Conservation (phyloP, 2,113 vertebrate species). For the Meleagris gallopavo region DNA sequence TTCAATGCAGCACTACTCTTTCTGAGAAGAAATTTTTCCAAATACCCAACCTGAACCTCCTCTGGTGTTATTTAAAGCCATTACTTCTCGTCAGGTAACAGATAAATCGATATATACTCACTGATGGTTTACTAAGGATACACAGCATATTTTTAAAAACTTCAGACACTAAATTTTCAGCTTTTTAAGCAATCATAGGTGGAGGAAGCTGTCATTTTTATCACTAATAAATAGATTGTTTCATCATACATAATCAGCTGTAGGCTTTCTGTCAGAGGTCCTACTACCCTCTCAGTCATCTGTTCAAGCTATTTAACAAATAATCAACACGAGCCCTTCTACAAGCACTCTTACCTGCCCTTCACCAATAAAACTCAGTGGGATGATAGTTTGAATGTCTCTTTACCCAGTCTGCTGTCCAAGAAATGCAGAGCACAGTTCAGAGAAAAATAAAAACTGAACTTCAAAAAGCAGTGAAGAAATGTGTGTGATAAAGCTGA, state of each 20-base stretch:
- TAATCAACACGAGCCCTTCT: background rate
- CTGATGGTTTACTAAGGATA: background rate
- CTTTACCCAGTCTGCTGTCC: background rate
- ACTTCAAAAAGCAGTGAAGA: background rate
- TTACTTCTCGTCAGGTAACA: no score
- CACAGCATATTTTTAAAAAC: background rate
- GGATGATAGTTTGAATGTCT: slow-evolving; percentile 1
- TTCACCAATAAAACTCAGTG: background rate
- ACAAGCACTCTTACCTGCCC: slow-evolving; percentile 66
- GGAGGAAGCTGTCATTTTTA: background rate
- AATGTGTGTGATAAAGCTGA: slow-evolving; percentile 3
- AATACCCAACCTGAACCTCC: no score
- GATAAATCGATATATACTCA: background rate
- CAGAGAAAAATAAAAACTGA: background rate
- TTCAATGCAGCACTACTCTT: no score
- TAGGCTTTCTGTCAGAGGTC: background rate
- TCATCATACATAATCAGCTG: background rate
- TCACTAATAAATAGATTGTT: background rate
- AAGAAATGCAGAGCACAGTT: background rate
- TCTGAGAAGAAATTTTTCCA: no score
- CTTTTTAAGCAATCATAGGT: background rate
- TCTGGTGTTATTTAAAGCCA: no score
- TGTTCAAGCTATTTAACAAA: background rate
- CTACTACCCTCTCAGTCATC: background rate
- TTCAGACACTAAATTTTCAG: background rate